phyloP scores from a whole-genome alignment of 2,113 vertebrate species.

The Cololabis saira region DNA sequence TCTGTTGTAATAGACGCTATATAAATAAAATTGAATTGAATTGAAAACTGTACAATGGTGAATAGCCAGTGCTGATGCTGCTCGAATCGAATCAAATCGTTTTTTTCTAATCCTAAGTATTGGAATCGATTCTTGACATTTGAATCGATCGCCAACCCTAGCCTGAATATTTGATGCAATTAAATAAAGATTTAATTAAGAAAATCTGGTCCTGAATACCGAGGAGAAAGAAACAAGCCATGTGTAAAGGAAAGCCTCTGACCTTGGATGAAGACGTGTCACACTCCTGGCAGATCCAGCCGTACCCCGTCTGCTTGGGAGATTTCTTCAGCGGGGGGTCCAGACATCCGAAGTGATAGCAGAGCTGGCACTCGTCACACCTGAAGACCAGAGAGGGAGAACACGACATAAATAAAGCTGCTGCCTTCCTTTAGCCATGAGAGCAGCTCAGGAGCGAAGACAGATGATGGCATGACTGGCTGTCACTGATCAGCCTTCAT shows the following conservation, averaged over 20 bases:
- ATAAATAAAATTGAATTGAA: too few species aligned
- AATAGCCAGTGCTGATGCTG: too few species aligned
- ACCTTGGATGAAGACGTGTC: constrained; percentile 98
- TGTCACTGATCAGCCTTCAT: constrained; percentile 67
- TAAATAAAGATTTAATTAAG: too few species aligned
- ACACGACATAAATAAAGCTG: constrained; percentile 31
- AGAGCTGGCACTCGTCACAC: constrained; percentile 96
- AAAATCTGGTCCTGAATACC: too few species aligned
- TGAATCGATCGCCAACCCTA: too few species aligned
- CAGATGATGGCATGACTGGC: constrained; percentile 63
- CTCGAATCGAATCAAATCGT: too few species aligned
- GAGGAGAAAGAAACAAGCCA: background rate
- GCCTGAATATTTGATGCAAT: too few species aligned
- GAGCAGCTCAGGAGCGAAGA: constrained; percentile 41
- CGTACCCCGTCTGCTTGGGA: constrained; percentile 97
- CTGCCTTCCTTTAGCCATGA: constrained; percentile 3
- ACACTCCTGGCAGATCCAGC: constrained; percentile 99
- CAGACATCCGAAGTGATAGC: constrained; percentile 98
- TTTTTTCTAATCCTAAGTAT: too few species aligned
- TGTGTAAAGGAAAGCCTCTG: constrained; percentile 58
- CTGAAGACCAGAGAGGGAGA: constrained; percentile 78
- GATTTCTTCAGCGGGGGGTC: constrained; percentile 99
- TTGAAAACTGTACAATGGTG: too few species aligned
- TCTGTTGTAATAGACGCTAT: too few species aligned
- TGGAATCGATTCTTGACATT: too few species aligned